These are phyloP conservation scores for Lasiurus cinereus DNA, from an alignment of 2,113 vertebrate genomes.

Conservation along the genomic window DNA sequence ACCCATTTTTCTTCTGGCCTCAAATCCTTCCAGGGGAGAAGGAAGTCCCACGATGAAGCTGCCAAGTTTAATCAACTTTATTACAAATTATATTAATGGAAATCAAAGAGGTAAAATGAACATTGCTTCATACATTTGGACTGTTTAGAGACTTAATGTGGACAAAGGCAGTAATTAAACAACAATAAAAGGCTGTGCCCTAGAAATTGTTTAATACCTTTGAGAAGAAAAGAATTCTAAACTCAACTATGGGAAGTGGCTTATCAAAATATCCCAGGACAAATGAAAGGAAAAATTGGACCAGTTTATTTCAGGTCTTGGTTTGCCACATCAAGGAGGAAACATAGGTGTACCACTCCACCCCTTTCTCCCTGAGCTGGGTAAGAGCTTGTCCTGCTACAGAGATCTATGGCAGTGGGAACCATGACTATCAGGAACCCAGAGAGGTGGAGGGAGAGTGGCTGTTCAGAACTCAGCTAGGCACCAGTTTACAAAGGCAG, in stretches of 20 bases:
- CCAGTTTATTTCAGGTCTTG: not conserved
- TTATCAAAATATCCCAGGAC: not conserved
- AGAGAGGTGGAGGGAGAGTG: rapidly evolving
- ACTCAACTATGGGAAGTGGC: not conserved
- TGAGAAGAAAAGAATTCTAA: not conserved
- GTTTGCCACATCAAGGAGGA: not conserved
- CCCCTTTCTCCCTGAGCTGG: not conserved
- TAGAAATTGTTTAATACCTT: not conserved
- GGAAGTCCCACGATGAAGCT: not conserved
- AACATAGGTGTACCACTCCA: rapidly evolving
- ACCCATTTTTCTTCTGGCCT: not conserved
- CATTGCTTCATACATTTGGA: not conserved
- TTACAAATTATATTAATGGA: not conserved
- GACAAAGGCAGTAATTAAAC: not conserved
- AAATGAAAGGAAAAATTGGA: not conserved
- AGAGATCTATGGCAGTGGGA: not conserved
- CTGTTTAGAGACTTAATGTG: not conserved
- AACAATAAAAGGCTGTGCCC: not conserved
- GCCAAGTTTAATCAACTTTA: not conserved
- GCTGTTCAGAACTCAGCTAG: no score
- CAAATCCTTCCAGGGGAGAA: not conserved
- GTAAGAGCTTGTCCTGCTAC: no score
- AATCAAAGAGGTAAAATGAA: not conserved
- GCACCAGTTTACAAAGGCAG: rapidly evolving
- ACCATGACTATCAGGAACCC: rapidly evolving